Base-by-base conservation (phyloP, 2,888 invertebrate species). In the Gnatocerus cornutus region DNA sequence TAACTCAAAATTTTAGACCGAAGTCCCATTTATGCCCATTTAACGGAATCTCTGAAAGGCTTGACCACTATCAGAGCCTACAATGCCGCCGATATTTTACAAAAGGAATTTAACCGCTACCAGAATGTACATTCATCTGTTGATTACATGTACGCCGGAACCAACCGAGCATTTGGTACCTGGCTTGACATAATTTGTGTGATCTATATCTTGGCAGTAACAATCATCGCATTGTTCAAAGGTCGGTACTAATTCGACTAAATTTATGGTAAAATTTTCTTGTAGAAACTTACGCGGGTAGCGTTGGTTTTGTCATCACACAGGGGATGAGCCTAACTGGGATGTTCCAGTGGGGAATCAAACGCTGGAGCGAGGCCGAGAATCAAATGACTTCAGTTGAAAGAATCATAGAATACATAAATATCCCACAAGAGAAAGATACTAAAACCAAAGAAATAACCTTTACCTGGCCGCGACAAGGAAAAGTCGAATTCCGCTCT, bases 351-450 rank as follows among this genome's bases (percentile, higher is more conserved):
- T 98, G 96, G 95, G 96, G 95, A 21, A 95, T 97, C 90, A 74
- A 81, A 10, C 83, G 82, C 68, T 83, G 83, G 73, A 82, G 83
- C 16, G 83, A 84, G 71, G 63, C 84, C 14, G 85, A 85, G 81
- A 95, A 94, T 80, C 93, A 92, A 74, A 94, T 96, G 94, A 95
- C 94, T 1, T 92, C 94, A 3, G 97, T 98, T 0, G 98, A 98
- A 85, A 89, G 96, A 82, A 89, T 93, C 0, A 73, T 83, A 8
- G 84, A 84, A 72, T 84, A 84, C 61, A 63, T 5, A 27, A 29
- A 63, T 29, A 74, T 76, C 0, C 10, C 30, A 33, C 61, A 7
- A 37, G 61, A 61, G 48, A n/a, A 0, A 1, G 37, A 61, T 33
- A 14, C 3, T 3, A 7, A 39, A 39, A 39, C 10, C 9, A 39